A percentile compares a stretch with the other conserved stretches of the same genome.
Conservation (phyloP, 1,140 invertebrate genomes). For the Anagrus nilaparvatae region DNA sequence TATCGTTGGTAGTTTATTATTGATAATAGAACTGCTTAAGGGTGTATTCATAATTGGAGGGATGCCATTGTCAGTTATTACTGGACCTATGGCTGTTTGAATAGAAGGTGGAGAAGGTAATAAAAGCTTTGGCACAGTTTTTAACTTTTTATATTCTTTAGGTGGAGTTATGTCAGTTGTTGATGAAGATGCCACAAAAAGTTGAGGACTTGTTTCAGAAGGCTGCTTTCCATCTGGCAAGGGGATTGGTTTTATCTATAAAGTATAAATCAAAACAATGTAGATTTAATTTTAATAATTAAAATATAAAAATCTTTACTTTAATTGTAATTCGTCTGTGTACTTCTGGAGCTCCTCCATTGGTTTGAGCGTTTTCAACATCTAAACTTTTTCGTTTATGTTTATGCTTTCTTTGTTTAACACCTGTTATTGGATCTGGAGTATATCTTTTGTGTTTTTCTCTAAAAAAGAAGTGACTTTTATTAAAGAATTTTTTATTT, state of each 20-base stretch:
- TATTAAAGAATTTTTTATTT: no score
- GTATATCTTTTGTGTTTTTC: slow-evolving; percentile 41
- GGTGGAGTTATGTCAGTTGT: slow-evolving; percentile 55
- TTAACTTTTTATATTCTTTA: no score
- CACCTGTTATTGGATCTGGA: slow-evolving; percentile 39
- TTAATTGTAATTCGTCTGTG: slow-evolving; percentile 69
- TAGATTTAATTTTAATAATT: not conserved
- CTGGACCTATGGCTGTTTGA: slow-evolving; percentile 5
- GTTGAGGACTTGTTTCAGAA: slow-evolving; percentile 50
- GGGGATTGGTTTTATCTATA: slow-evolving; percentile 70
- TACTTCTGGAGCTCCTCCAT: slow-evolving; percentile 37
- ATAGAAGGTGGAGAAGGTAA: slow-evolving; percentile 30
- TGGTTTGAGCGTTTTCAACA: slow-evolving; percentile 47
- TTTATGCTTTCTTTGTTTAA: slow-evolving; percentile 39
- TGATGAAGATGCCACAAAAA: slow-evolving; percentile 61
- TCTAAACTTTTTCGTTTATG: slow-evolving; percentile 60
- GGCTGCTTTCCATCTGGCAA: slow-evolving; percentile 58
- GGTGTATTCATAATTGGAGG: slow-evolving; percentile 2
- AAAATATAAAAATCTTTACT: slow-evolving; percentile 36
- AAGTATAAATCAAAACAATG: slow-evolving; percentile 12
- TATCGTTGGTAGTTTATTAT: slow-evolving; percentile 19
- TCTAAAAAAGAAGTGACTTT: slow-evolving; percentile 23
- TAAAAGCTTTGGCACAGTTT: slow-evolving; percentile 31
- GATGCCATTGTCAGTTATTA: no score
- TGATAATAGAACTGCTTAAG: slow-evolving; percentile 4